phyloP scores from a whole-genome alignment of 2,797 vertebrate genomes.

The Uromys caudimaculatus region DNA sequence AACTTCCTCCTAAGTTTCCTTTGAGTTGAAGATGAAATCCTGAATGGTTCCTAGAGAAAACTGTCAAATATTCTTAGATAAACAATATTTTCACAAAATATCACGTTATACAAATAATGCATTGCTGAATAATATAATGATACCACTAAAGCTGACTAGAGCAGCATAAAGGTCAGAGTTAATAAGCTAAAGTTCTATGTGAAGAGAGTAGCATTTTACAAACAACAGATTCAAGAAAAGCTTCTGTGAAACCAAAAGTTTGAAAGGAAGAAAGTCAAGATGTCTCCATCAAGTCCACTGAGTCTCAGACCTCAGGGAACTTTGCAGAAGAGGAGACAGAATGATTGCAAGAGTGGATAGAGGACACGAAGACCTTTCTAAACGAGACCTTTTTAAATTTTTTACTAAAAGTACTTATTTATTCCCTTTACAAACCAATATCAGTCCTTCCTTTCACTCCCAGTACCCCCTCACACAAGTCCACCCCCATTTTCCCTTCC shows the following conservation, averaged over 20 bases:
- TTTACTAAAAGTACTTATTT: neutral
- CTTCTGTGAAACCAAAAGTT: neutral
- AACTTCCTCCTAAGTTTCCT: neutral
- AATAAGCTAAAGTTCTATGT: neutral
- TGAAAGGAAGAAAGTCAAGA: neutral
- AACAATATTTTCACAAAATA: neutral
- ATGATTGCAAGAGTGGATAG: neutral
- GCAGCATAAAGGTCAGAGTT: no score
- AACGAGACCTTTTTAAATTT: neutral
- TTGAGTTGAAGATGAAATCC: neutral
- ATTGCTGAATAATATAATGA: neutral
- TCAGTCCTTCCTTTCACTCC: neutral
- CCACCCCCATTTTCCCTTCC: neutral
- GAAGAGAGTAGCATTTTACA: neutral
- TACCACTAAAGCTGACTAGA: neutral
- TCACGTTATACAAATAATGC: neutral
- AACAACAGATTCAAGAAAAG: neutral
- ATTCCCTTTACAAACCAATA: neutral
- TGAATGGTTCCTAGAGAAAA: neutral
- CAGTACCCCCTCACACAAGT: neutral
- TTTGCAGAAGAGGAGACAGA: neutral
- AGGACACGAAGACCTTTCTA: neutral
- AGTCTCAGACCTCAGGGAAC: neutral
- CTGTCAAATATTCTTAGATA: neutral
- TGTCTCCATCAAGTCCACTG: no score